Evolutionary conservation across 30 jellyfish, hydroid and myxozoan genomes (phyloP), one percentile per base, ranked within the genome.

Genomic region (Aurelia sp.): DNA sequence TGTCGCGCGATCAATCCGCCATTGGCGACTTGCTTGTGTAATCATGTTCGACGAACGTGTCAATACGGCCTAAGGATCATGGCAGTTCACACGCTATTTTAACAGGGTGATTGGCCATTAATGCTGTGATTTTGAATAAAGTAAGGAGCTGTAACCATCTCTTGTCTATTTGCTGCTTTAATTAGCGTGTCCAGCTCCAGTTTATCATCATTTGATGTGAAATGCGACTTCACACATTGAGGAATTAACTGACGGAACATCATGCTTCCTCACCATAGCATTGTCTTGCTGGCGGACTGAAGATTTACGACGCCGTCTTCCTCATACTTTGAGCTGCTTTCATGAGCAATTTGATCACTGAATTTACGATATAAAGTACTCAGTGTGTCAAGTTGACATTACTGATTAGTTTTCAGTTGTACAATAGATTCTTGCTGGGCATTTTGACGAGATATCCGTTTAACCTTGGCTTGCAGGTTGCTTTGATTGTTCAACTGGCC

Each of bases 401-500:
- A 24, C 7, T 61, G 33, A 24, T n/a, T n/a, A 24, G 71, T 61
- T n/a, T 61, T 44, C 3, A 44, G 15, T 44, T 44, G 55, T 44
- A 44, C 55, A 44, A 44, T 44, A 5, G 55, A 44, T 44, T 44
- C 55, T 44, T 44, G 55, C 44, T 11, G 53, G 35, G 21, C 52
- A 62, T 33, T 70, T n/a, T 61, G 55, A 44, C 55, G 78, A 81
- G 72, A 83, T 85, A 65, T 83, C 92, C 92, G 92, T 83, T 83
- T 83, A 77, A 47, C 86, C 86, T 59, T 71, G 90, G 77, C 82
- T 80, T 75, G 92, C 92, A 83, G 92, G 92, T 83, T 24, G 83
- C 92, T 83, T 83, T 83, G 92, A 83, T 83, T 83, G 92, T 83
- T 83, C 92, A 83, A 83, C 92, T 83, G 92, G 92, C 92, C 86